Percentiles rank a stretch among this genome's conserved stretches.
Conservation (phyloP, 2,113 vertebrate species). For the Pimephales promelas region DNA sequence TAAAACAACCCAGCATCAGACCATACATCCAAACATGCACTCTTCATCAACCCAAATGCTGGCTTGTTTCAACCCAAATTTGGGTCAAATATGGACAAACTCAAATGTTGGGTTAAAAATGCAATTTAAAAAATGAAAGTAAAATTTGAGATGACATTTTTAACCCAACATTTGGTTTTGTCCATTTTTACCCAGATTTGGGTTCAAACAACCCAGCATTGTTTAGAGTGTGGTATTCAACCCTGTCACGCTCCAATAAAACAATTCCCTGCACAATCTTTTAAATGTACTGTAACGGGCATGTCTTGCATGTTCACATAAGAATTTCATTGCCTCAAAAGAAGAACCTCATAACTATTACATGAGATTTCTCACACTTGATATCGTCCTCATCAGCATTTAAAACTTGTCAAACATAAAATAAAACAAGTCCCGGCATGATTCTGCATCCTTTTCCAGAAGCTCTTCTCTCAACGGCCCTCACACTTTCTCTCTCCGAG, state of each 20-base stretch:
- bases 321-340: not conserved
- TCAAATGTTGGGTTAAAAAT: no score
- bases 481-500: not conserved
- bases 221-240: not conserved
- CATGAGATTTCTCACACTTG: not conserved
- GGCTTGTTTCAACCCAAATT: no score
- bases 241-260: not conserved
- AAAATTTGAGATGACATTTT: no score
- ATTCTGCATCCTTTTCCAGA: conserved; percentile 26
- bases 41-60: no score
- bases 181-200: no score
- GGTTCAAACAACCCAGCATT: no score
- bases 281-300: not conserved
- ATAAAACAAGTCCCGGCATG: conserved; percentile 42
- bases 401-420: conserved; percentile 23
- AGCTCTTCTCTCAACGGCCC: conserved; percentile 16
- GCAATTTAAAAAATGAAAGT: no score
- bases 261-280: not conserved
- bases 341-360: conserved; percentile 3
- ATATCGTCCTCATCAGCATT: not conserved
- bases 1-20: no score
- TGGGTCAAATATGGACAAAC: no score
- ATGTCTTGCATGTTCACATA: not conserved
- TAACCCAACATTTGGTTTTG: no score
- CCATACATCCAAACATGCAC: no score